Evolutionary conservation across 1,140 invertebrate genomes (phyloP), one percentile per base, ranked within the genome.

Genomic region (Wiebesia pumilae): DNA sequence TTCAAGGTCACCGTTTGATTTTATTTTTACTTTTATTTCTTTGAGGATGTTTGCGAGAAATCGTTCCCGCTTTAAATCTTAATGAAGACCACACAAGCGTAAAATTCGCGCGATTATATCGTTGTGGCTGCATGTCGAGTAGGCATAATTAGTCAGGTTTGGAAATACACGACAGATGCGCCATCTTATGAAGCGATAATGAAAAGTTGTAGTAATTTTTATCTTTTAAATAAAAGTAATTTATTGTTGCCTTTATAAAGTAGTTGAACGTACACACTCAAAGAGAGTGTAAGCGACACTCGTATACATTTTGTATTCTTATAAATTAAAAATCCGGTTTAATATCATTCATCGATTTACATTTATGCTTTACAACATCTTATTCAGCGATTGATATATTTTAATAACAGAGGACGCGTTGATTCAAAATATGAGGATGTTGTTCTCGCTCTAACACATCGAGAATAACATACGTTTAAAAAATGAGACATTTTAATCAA

Each of bases 111-210:
- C 40, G 16, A 54, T 58, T 77, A 16, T 80, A 27, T 80, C 10
- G 27, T 24, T 35, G 69, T 40, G 21, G 1, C 3, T 54, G 47
- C n/a, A 58, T 21, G 30, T 16, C 27, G 40, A 47, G 67, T 35
- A 27, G 30, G 35, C 73, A 69, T 82, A 54, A 75, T 83, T 75
- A 83, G 69, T 58, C 81, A 58, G 51, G 27, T 40, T 82, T 69
- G 67, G 24, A 35, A 75, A 75, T 75, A 33, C 40, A 54, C n/a
- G 43, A 62, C 35, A 83, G 67, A 62, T 14, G 58, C 24, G 58
- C 6, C 58, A 4, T 0, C 58, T 14, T 62, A 80, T 65, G 24
- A 24, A 80, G 54, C 10, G n/a, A 24, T 38, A 80, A 40, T 65
- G 54, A 27, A 80, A 80, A 80, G 14, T 38, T 24, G 9, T 54